Conservation (phyloP, 2,888 invertebrate genomes). For the Catocala nupta region DNA sequence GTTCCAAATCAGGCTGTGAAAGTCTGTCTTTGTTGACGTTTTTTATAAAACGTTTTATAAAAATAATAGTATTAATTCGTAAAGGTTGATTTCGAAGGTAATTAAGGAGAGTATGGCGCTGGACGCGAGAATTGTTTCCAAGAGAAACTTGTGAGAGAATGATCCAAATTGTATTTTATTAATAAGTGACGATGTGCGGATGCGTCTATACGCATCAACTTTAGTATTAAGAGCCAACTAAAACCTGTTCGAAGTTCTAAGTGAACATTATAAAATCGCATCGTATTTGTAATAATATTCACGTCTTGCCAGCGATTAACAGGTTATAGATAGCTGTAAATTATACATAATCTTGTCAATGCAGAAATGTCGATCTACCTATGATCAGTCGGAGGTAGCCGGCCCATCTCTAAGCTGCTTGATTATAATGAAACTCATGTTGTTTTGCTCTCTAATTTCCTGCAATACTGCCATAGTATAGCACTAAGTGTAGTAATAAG, state of each 20-base stretch:
- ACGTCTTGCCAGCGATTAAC: constrained; percentile 37
- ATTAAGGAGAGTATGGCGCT: constrained; percentile 61
- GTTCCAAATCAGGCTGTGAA: constrained; percentile 67
- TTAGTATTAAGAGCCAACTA: constrained; percentile 34
- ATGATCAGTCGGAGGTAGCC: constrained; percentile 58
- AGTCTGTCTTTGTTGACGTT: constrained; percentile 60
- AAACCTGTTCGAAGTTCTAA: constrained; percentile 27
- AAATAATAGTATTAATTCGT: constrained; percentile 41
- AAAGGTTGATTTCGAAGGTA: constrained; percentile 31
- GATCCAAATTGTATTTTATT: constrained; percentile 49
- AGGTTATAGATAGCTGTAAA: constrained; percentile 26
- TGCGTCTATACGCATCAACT: constrained; percentile 30
- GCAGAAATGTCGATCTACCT: constrained; percentile 37
- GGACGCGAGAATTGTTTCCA: constrained; percentile 69
- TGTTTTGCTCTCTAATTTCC: constrained; percentile 78
- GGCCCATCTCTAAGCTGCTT: constrained; percentile 73
- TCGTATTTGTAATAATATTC: constrained; percentile 28
- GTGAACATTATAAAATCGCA: constrained; percentile 27
- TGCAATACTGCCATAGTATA: constrained; percentile 80
- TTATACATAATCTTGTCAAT: constrained; percentile 58
- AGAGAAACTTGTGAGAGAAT: constrained; percentile 50
- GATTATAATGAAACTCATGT: constrained; percentile 73
- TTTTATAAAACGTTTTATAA: constrained; percentile 26
- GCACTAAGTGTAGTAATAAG: constrained; percentile 70
- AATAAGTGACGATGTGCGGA: constrained; percentile 26